Percentiles rank a stretch among this genome's conserved stretches.
These are phyloP conservation scores for Drosophila nr. fundita DNA, from an alignment of 2,888 invertebrate genomes.

Conservation along the genomic window DNA sequence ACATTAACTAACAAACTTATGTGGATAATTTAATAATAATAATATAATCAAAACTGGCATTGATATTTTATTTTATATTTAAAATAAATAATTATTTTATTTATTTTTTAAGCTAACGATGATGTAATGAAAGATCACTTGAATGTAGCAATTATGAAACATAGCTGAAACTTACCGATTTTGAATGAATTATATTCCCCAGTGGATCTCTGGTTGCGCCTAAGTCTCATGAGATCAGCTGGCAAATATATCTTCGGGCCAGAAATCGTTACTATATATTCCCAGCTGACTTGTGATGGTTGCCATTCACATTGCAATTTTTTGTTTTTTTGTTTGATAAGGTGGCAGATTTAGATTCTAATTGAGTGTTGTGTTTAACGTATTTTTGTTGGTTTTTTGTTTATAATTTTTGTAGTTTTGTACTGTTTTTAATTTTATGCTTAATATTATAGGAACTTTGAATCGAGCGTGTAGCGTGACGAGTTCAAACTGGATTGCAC, in stretches of 20 bases:
- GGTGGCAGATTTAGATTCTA: slow-evolving; percentile 5
- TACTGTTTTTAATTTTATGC: slow-evolving; percentile 61
- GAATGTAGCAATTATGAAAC: not conserved
- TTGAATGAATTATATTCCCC: not conserved
- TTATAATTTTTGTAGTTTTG: slow-evolving; percentile 49
- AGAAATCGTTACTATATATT: not conserved
- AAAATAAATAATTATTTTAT: not conserved
- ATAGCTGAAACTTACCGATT: slow-evolving; percentile 19
- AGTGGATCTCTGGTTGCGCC: not conserved
- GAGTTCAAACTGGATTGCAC: slow-evolving; percentile 52
- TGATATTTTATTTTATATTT: not conserved
- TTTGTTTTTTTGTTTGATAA: not conserved
- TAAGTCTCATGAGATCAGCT: slow-evolving; percentile 14
- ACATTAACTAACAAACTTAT: too few relatives aligned
- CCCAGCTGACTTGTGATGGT: not conserved
- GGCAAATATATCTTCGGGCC: not conserved
- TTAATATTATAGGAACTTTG: slow-evolving; percentile 76
- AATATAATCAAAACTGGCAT: too few relatives aligned
- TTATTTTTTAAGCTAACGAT: not conserved
- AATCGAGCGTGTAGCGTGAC: slow-evolving; percentile 54
- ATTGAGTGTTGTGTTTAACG: slow-evolving; percentile 15
- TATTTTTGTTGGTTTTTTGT: slow-evolving; percentile 18
- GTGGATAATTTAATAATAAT: too few relatives aligned
- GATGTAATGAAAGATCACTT: not conserved
- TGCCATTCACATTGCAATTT: slow-evolving; percentile 20